These are phyloP conservation scores for Alligator sinensis DNA, from an alignment of 2,113 vertebrate species.

Conservation along the genomic window DNA sequence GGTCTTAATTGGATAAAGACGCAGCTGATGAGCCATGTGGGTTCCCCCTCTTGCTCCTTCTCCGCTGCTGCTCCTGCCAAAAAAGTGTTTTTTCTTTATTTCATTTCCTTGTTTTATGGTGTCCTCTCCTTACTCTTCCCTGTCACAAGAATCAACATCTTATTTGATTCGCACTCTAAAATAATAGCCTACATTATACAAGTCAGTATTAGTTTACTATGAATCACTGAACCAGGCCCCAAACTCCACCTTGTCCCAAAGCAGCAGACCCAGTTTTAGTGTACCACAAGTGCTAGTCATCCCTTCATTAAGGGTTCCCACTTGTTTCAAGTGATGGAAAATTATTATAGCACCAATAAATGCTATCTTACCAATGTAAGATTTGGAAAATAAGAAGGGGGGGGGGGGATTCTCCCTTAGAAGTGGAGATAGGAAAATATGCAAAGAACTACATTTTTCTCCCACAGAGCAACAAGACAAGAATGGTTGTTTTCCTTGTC, in stretches of 20 bases:
- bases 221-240: not conserved
- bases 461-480: not conserved
- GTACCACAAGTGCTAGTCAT: not conserved
- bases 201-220: not conserved
- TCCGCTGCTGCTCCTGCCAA: too few relatives aligned
- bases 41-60: too few relatives aligned
- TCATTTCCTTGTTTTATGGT: too few relatives aligned
- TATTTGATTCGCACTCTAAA: not conserved
- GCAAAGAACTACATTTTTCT: not conserved
- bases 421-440: not conserved
- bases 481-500: not conserved
- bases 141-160: not conserved
- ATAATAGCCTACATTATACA: not conserved
- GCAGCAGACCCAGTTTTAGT: not conserved
- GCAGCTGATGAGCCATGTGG: too few relatives aligned
- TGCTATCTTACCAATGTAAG: not conserved
- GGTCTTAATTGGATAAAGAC: too few relatives aligned
- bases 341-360: not conserved
- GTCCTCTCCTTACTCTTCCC: not conserved
- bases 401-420: not conserved
- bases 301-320: not conserved
- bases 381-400: not conserved
- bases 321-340: not conserved
- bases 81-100: too few relatives aligned
- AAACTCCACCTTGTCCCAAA: not conserved